These are phyloP conservation scores for Agrochola circellaris DNA, from an alignment of 2,888 invertebrate species.

Conservation along the genomic window DNA sequence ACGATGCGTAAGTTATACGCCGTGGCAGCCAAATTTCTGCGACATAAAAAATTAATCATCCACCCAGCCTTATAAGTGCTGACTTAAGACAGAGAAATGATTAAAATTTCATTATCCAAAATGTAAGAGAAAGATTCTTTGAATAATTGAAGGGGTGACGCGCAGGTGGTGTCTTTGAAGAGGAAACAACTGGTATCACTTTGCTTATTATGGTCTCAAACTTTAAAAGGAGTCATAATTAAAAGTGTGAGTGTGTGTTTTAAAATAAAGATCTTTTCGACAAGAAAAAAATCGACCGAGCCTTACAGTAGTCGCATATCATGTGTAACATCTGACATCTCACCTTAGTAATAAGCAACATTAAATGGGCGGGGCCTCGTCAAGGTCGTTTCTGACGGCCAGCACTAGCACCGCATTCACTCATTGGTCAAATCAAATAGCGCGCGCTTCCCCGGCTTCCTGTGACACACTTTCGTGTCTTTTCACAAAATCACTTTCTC, in stretches of 20 bases:
- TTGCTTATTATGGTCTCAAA: conserved; percentile 57
- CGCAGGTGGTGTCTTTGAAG: conserved; percentile 71
- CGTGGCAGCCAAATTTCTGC: conserved; percentile 10
- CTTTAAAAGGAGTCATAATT: conserved; percentile 40
- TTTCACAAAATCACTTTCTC: too few species aligned
- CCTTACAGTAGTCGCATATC: too few species aligned
- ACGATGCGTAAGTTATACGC: background rate
- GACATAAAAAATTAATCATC: conserved; percentile 70
- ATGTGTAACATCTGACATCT: too few species aligned
- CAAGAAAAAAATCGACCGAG: background rate
- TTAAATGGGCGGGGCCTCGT: too few species aligned
- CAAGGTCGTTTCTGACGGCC: too few species aligned
- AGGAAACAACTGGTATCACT: conserved; percentile 66
- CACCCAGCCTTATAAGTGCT: conserved; percentile 72
- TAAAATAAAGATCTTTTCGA: conserved; percentile 10
- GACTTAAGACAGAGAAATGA: conserved; percentile 76
- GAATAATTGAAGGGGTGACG: conserved; percentile 81
- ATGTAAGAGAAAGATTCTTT: conserved; percentile 85
- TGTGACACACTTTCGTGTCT: too few species aligned
- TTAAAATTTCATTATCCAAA: conserved; percentile 86
- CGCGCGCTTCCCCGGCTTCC: too few species aligned
- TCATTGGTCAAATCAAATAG: too few species aligned
- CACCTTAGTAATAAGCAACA: too few species aligned
- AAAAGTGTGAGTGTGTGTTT: conserved; percentile 50
- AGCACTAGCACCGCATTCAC: too few species aligned